A percentile compares a stretch with the other conserved stretches of the same genome.
Evolutionary conservation across 2,113 vertebrate species (phyloP).

Genomic region (Corythornis cristatus): DNA sequence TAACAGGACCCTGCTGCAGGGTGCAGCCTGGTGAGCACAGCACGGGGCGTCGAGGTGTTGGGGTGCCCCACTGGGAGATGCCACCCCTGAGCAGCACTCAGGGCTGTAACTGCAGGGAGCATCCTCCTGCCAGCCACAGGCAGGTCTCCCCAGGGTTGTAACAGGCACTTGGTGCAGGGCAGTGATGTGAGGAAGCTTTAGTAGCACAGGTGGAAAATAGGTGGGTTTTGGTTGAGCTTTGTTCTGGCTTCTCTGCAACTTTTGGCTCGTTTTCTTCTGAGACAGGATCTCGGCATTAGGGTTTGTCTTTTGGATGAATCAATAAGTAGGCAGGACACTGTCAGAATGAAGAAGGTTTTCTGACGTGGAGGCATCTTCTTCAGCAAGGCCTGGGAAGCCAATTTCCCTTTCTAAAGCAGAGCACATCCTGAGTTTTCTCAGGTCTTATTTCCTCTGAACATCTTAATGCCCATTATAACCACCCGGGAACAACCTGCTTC

Average conservation of each 20-base stretch:
- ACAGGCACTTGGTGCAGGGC: neutral
- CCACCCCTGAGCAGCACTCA: rapidly evolving
- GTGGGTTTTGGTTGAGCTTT: rapidly evolving
- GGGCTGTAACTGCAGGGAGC: neutral
- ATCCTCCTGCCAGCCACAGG: neutral
- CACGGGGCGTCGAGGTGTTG: neutral
- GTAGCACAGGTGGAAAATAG: neutral
- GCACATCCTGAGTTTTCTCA: neutral
- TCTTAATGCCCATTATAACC: neutral
- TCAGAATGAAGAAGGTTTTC: neutral
- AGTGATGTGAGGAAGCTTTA: neutral
- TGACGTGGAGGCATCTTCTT: neutral
- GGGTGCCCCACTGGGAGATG: neutral
- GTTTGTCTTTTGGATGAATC: neutral
- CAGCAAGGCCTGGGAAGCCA: neutral
- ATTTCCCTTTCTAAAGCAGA: neutral
- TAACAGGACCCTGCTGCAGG: neutral
- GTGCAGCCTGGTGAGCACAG: neutral
- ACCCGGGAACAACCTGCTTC: neutral
- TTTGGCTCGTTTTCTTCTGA: neutral
- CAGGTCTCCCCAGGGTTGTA: rapidly evolving
- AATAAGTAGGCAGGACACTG: neutral
- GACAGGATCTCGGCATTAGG: neutral
- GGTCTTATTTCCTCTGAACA: neutral
- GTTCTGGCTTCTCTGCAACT: neutral